These are phyloP conservation scores for Poeciliopsis turrubarensis DNA, from an alignment of 2,113 vertebrate genomes.

Conservation along the genomic window DNA sequence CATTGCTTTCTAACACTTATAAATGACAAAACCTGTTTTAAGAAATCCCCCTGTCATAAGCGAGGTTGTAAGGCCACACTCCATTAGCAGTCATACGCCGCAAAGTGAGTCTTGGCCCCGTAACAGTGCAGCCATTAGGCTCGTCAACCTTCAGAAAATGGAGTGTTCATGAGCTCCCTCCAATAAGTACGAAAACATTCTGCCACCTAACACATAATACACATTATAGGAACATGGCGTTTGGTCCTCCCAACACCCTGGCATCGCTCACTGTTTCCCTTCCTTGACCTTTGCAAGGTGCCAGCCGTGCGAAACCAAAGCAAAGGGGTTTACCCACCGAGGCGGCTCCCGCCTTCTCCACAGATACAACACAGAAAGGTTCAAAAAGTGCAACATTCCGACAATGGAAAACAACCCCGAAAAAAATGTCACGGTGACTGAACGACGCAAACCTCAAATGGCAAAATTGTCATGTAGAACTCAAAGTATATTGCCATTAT, in stretches of 20 bases:
- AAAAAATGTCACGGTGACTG: not conserved
- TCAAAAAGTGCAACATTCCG: not conserved
- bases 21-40: not conserved
- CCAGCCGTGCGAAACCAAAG: conserved; percentile 34
- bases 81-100: conserved; percentile 35
- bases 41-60: conserved; percentile 10
- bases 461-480: too few species aligned
- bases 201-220: conserved; percentile 61
- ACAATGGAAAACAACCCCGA: not conserved
- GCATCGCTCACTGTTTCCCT: conserved; percentile 63
- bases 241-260: conserved; percentile 39
- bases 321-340: not conserved
- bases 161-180: conserved; percentile 47
- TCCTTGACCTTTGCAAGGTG: conserved; percentile 60
- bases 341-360: not conserved
- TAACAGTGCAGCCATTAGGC: conserved; percentile 13
- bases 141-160: conserved; percentile 31
- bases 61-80: conserved; percentile 7
- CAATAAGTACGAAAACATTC: conserved; percentile 41
- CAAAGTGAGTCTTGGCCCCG: conserved; percentile 52
- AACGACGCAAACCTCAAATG: not conserved
- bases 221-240: conserved; percentile 57
- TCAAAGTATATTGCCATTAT: too few species aligned
- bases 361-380: not conserved
- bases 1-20: not conserved